Evolutionary conservation across 2,797 vertebrate species (phyloP).

Genomic region (Gastrophryne carolinensis): DNA sequence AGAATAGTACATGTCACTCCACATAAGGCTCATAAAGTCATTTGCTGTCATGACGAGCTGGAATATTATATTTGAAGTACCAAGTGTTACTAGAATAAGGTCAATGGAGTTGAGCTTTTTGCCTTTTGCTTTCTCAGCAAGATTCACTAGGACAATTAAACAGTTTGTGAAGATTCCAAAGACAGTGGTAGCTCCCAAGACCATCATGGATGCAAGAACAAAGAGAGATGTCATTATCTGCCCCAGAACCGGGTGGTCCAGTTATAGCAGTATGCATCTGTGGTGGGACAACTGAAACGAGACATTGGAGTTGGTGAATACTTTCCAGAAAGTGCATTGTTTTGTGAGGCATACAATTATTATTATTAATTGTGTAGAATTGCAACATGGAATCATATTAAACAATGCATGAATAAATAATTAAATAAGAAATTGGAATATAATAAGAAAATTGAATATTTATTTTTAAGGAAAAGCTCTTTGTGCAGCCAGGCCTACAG

Average conservation of each 20-base stretch:
- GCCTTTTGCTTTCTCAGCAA: constrained; percentile 20
- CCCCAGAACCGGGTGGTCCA: neutral
- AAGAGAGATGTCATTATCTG: constrained; percentile 14
- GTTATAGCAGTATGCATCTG: neutral
- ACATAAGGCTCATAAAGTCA: constrained; percentile 36
- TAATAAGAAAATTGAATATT: too few relatives aligned
- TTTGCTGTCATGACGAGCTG: constrained; percentile 34
- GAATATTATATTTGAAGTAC: constrained; percentile 38
- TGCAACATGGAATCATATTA: too few relatives aligned
- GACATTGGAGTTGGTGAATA: constrained; percentile 5
- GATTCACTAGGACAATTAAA: constrained; percentile 33
- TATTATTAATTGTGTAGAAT: too few relatives aligned
- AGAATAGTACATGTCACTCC: constrained; percentile 42
- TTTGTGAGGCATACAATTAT: neutral
- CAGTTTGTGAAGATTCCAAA: constrained; percentile 24
- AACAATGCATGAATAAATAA: too few relatives aligned
- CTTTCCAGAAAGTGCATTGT: neutral
- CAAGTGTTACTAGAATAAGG: constrained; percentile 40
- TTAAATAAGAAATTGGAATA: too few relatives aligned
- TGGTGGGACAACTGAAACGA: neutral
- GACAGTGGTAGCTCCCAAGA: constrained; percentile 28
- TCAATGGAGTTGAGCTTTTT: constrained; percentile 25
- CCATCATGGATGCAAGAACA: constrained; percentile 33
- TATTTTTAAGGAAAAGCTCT: too few relatives aligned
- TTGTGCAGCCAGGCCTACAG: too few relatives aligned